Base-by-base conservation (phyloP, 1,140 invertebrate genomes). In the Temnothorax nylanderi region DNA sequence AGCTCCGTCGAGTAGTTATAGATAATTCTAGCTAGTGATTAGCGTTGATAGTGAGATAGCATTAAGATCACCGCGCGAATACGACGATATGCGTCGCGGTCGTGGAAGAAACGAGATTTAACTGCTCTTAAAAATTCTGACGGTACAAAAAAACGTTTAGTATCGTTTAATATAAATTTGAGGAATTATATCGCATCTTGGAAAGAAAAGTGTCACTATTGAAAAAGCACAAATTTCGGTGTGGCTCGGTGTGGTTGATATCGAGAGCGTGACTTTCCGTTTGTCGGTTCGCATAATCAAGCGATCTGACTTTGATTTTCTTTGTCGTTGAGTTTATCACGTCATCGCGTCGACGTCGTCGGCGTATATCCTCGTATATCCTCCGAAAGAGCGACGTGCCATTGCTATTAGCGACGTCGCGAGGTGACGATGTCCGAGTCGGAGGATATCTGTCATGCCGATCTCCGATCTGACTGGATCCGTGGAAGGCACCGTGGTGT, bases 21-120 rank as follows among this genome's bases (percentile, higher is more conserved):
- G 34, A 78, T 74, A 44, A 56, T 89, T 44, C 1, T 21, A 69
- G 87, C 67, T 69, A 16, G 65, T 69, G 65, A 26, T 69, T 69
- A 69, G 65, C 34, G 34, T 65, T n/a, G 62, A 3, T 65, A 41
- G 34, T 69, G 41, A 47, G 41, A 49, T 32, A 37, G 49, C 32
- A 58, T 54, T 32, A 10, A 41, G 16, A 65, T 64, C 34, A 26
- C 32, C 7, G 18, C 47, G 26, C 44, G n/a, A 58, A 32, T 62
- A 65, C 41, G 21, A 8, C 64, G 11, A 10, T 47, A 47, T 11
- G 44, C 44, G 11, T 47, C 47, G 10, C 11, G 72, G 2, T 8
- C n/a, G 34, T 10, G 7, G 6, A 11, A 54, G 10, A n/a, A 18
- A 56, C 11, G 49, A 56, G n/a, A 56, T 56, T 75, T 16, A 16